These are phyloP conservation scores for Platanista minor DNA, from an alignment of 2,113 vertebrate genomes.

Conservation along the genomic window DNA sequence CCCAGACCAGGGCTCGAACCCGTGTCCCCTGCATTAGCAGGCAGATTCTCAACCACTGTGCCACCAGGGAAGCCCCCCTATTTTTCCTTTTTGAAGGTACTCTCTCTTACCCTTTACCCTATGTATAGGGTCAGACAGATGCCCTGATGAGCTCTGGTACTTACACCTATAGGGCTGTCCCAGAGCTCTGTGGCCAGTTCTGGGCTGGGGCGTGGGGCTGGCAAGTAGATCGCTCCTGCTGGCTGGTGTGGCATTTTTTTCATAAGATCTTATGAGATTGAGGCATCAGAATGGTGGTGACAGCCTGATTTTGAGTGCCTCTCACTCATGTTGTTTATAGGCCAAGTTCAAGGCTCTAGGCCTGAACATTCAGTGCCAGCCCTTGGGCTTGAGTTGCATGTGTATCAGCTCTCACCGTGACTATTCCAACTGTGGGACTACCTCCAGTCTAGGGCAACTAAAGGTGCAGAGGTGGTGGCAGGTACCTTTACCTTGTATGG, in stretches of 20 bases:
- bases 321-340: not conserved
- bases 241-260: not conserved
- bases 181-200: not conserved
- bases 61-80: too few species aligned
- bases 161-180: not conserved
- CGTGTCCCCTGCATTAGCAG: too few species aligned
- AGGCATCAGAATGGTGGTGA: not conserved
- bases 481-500: not conserved
- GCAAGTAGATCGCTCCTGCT: not conserved
- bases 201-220: not conserved
- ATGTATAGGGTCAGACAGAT: not conserved
- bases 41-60: too few species aligned
- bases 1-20: too few species aligned
- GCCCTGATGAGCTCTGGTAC: not conserved
- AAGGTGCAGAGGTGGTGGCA: not conserved
- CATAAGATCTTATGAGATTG: not conserved
- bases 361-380: not conserved
- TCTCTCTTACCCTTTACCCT: not conserved
- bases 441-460: not conserved
- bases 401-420: not conserved
- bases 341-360: not conserved
- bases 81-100: not conserved
- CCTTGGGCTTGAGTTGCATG: not conserved
- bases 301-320: not conserved
- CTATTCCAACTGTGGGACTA: not conserved